phyloP scores from a whole-genome alignment of 2,113 vertebrate genomes.

The Bettongia penicillata region DNA sequence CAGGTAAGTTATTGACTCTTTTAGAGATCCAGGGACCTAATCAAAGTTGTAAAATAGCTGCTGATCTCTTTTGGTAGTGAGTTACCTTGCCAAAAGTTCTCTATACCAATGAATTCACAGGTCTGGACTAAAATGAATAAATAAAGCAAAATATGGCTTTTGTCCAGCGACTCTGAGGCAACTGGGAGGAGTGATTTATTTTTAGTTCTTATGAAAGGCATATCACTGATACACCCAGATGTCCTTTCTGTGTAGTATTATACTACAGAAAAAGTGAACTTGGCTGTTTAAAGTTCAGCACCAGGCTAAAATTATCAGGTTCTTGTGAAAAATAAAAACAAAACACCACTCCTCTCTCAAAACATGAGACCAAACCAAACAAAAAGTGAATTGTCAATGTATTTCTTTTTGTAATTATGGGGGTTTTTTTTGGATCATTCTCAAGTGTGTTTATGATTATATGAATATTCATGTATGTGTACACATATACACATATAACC shows the following conservation, averaged over 20 bases:
- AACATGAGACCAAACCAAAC: not conserved
- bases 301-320: slow-evolving; percentile 46
- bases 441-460: not conserved
- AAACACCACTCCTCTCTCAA: not conserved
- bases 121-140: slow-evolving; percentile 56
- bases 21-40: not conserved
- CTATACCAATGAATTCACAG: not conserved
- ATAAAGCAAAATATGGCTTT: slow-evolving; percentile 69
- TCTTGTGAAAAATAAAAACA: not conserved
- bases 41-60: not conserved
- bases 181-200: slow-evolving; percentile 64
- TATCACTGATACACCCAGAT: slow-evolving; percentile 47
- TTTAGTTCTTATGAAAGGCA: slow-evolving; percentile 65
- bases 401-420: not conserved
- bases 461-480: not conserved
- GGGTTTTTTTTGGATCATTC: not conserved
- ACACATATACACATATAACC: not conserved
- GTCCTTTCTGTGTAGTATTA: slow-evolving; percentile 37
- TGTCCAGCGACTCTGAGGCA: slow-evolving; percentile 64
- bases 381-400: not conserved
- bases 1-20: not conserved
- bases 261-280: slow-evolving; percentile 20
- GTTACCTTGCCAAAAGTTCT: not conserved
- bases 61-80: not conserved
- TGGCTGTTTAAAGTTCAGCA: slow-evolving; percentile 41